Evolutionary conservation across 2,797 vertebrate species (phyloP).

Genomic region (Enteromius paludinosus): DNA sequence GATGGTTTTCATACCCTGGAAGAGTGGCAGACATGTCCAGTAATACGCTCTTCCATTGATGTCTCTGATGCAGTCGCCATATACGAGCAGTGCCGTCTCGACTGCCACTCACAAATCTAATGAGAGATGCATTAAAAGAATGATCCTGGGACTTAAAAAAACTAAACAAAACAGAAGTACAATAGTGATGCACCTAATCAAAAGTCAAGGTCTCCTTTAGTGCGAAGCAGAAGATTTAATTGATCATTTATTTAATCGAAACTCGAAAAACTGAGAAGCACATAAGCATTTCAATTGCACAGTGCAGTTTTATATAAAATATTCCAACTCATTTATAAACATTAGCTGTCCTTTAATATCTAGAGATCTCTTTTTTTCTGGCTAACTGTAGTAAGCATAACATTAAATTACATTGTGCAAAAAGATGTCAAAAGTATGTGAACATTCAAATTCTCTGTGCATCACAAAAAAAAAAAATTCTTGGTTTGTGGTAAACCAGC

Average conservation of each 20-base stretch:
- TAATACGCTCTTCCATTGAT: slow-evolving; percentile 90
- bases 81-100: slow-evolving; percentile 94
- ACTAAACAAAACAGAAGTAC: neutral
- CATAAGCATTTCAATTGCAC: neutral
- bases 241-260: no score
- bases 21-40: slow-evolving; percentile 92
- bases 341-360: neutral
- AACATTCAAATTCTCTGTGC: neutral
- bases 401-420: neutral
- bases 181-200: neutral
- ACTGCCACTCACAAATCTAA: slow-evolving; percentile 96
- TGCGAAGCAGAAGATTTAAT: neutral
- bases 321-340: neutral
- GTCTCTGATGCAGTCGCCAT: slow-evolving; percentile 89
- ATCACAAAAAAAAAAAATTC: no score
- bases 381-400: neutral
- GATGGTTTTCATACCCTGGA: slow-evolving; percentile 79
- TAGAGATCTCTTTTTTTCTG: neutral
- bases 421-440: no score
- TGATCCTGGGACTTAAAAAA: neutral
- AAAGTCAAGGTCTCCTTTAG: no score
- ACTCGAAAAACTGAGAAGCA: neutral
- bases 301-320: neutral
- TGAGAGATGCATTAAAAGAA: slow-evolving; percentile 3
- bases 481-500: neutral